phyloP scores from a whole-genome alignment of 2,888 invertebrate species.

The Pecten maximus region DNA sequence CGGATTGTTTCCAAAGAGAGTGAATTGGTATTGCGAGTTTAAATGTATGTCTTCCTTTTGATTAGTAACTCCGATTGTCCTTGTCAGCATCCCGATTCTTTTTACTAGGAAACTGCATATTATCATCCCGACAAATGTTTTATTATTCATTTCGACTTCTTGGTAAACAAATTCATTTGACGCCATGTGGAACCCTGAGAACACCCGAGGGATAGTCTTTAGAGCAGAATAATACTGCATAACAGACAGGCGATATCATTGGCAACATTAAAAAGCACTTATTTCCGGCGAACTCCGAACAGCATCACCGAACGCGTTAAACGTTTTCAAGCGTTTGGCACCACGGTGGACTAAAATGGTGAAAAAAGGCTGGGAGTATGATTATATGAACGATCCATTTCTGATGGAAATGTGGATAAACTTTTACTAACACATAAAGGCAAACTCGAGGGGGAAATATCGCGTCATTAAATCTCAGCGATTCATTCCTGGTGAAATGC shows the following conservation, averaged over 20 bases:
- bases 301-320: not conserved
- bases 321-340: not conserved
- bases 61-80: no score
- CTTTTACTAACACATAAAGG: not conserved
- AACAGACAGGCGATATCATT: not conserved
- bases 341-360: not conserved
- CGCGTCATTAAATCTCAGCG: not conserved
- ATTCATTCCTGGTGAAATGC: conserved; percentile 14
- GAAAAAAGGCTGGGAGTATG: not conserved
- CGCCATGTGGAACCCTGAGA: not conserved
- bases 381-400: not conserved
- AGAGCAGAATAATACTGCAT: not conserved
- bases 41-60: no score
- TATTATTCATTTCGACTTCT: no score
- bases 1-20: no score
- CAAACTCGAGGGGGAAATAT: not conserved
- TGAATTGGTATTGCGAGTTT: no score
- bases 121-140: no score
- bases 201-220: not conserved
- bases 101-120: no score
- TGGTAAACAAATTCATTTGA: not conserved
- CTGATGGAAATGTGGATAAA: not conserved
- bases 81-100: no score
- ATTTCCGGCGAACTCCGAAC: not conserved
- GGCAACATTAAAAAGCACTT: not conserved